Conservation (phyloP, 2,888 invertebrate genomes). For the Cerceris rybyensis region DNA sequence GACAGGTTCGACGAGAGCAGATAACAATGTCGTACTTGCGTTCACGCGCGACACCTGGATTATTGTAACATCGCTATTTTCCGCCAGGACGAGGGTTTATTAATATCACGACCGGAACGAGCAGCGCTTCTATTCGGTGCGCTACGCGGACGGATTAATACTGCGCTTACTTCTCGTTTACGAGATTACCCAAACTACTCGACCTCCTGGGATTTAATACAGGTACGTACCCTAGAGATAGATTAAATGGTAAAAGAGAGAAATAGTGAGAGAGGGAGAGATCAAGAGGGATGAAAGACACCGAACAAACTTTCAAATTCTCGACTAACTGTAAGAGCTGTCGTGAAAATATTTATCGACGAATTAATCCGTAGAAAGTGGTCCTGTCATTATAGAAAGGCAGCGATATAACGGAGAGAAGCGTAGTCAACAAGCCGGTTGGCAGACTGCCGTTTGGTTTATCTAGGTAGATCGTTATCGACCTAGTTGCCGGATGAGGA, state of each 20-base stretch:
- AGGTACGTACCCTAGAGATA: constrained; percentile 47
- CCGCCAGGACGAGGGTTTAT: constrained; percentile 68
- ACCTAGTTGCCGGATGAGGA: constrained; percentile 46
- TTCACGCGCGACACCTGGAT: constrained; percentile 34
- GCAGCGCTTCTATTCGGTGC: constrained; percentile 54
- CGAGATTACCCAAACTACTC: constrained; percentile 70
- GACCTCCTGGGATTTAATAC: constrained; percentile 67
- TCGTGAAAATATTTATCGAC: constrained; percentile 14
- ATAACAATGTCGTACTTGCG: constrained; percentile 30
- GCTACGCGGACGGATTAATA: constrained; percentile 69
- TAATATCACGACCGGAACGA: constrained; percentile 64
- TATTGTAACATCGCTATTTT: constrained; percentile 62
- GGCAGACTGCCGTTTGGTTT: constrained; percentile 61
- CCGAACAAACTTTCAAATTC: neutral
- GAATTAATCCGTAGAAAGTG: constrained; percentile 22
- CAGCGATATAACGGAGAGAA: neutral
- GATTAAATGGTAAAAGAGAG: neutral
- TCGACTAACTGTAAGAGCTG: constrained; percentile 2
- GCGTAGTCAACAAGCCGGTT: constrained; percentile 50
- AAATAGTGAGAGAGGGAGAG: neutral
- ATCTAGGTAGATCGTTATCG: constrained; percentile 49
- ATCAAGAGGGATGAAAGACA: neutral
- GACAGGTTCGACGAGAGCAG: neutral
- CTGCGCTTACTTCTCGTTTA: constrained; percentile 73
- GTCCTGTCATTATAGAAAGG: constrained; percentile 6